Base-by-base conservation (phyloP, 2,888 invertebrate genomes). In the Sylvicola cinctus region DNA sequence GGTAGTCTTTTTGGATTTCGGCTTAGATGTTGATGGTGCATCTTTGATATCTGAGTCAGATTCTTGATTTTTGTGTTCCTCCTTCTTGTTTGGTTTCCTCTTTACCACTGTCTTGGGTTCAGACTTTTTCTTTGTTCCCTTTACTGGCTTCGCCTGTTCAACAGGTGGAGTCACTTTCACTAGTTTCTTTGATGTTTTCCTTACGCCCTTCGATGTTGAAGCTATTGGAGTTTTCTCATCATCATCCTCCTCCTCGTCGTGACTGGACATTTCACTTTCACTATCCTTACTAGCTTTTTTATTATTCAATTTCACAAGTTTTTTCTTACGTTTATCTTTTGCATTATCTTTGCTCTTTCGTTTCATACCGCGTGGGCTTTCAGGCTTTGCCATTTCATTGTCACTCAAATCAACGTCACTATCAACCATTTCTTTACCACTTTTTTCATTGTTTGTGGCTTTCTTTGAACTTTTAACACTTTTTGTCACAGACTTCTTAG, bases 311-410 rank as follows among this genome's bases (percentile, higher is more conserved):
- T 35, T 30, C 10, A 39, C 37, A 16, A 17, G 37, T 41, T 53
- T 55, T 39, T 56, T 55, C 16, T 50, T 49, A 17, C 52, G 43
- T 42, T 55, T 57, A 38, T 56, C 57, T 39, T 57, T 57, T 6
- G 8, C 20, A 20, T 20, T 20, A 31, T 55, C 54, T 39, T 56
- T 57, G 16, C 53, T 50, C 36, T 56, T 57, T 13, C 54, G 46
- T 36, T 54, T 56, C 26, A 45, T 50, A 2, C 45, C 36, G 14
- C 36, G 36, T 33, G 16, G 29, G 35, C 16, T 35, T 20, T 20
- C 20, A 20, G 20, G 8, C 4, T 4, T 20, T 8, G 8, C 20
- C 8, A 6, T 20, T 6, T 20, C 8, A 20, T 20, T 8, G 20
- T 20, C 10, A 36, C 37, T 12, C 38, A 37, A 12, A 31, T 34